Evolutionary conservation across 2,797 vertebrate genomes (phyloP).

Genomic region (Sebastes cheni): DNA sequence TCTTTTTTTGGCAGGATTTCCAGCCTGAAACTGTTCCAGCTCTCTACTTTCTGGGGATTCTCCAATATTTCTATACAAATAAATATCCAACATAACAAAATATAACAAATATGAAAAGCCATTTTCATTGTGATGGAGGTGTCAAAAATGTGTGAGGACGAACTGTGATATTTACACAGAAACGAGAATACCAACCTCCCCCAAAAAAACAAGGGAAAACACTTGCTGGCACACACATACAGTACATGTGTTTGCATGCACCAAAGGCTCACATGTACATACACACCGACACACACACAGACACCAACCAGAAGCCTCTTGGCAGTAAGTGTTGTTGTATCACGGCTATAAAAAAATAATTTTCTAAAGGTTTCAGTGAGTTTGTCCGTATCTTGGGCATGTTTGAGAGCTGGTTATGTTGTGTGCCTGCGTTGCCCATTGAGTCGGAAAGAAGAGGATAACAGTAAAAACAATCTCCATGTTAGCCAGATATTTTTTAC

Average conservation of each 20-base stretch:
- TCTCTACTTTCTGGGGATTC: not conserved
- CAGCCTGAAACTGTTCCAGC: not conserved
- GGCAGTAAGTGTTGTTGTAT: not conserved
- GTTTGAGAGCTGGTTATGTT: not conserved
- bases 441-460: not conserved
- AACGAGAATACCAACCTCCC: not conserved
- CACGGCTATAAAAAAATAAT: not conserved
- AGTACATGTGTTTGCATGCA: not conserved
- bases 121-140: not conserved
- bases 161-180: not conserved
- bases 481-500: not conserved
- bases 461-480: not conserved
- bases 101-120: not conserved
- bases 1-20: not conserved
- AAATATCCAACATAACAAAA: not conserved
- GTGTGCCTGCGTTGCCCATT: not conserved
- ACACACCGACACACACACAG: not conserved
- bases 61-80: not conserved
- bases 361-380: not conserved
- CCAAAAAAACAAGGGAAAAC: not conserved
- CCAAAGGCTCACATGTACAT: not conserved
- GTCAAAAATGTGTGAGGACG: not conserved
- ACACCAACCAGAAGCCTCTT: not conserved
- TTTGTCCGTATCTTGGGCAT: not conserved
- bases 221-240: not conserved